Conservation (phyloP, 2,888 invertebrate species). For the Linnaemya vulpina region DNA sequence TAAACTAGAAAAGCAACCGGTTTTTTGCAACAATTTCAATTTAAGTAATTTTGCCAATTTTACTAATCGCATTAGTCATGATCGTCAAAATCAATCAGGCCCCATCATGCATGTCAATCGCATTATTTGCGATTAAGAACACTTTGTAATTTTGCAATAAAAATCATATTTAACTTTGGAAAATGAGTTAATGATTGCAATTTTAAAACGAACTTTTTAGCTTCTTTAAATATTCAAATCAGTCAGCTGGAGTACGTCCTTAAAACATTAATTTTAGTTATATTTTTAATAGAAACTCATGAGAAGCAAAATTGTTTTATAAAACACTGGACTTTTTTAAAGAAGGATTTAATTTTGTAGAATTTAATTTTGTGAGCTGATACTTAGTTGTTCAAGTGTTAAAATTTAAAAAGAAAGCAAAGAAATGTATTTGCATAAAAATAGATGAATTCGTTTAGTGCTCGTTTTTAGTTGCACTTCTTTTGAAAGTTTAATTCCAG, state of each 20-base stretch:
- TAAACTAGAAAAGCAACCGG: conserved; percentile 26
- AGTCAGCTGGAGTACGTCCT: background rate
- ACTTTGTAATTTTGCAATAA: conserved; percentile 14
- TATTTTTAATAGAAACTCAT: background rate
- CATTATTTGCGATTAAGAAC: conserved; percentile 9
- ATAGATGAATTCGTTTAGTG: no score
- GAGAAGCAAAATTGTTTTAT: no score
- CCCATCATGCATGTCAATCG: conserved; percentile 45
- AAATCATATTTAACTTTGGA: background rate
- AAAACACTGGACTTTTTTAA: no score
- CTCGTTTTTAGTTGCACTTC: no score
- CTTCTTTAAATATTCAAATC: background rate
- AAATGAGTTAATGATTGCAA: conserved; percentile 9
- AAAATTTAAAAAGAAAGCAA: no score
- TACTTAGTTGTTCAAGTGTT: no score
- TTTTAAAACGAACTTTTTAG: conserved; percentile 19
- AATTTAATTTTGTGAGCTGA: no score
- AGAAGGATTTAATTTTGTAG: no score
- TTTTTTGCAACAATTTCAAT: conserved; percentile 31
- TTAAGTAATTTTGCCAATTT: conserved; percentile 38
- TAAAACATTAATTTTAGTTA: background rate
- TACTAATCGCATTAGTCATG: conserved; percentile 45
- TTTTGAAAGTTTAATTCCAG: no score
- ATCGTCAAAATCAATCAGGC: conserved; percentile 59
- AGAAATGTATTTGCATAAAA: no score